phyloP scores from a whole-genome alignment of 37 sponge, comb jelly and placozoan species.

The Spongilla lacustris region DNA sequence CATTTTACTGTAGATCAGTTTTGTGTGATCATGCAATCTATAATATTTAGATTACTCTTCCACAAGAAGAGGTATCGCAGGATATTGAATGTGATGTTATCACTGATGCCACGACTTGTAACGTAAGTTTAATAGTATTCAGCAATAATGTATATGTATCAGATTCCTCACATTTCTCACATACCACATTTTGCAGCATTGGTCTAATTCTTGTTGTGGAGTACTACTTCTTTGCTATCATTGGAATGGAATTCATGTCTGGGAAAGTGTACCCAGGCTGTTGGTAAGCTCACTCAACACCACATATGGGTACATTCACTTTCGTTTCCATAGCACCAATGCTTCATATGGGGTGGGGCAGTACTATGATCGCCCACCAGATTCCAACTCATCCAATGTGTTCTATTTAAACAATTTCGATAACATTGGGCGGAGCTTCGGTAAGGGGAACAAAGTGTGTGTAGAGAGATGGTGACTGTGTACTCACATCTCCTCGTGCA shows the following conservation, averaged over 20 bases:
- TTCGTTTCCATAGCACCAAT: constrained; percentile 15
- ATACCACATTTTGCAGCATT: constrained; percentile 19
- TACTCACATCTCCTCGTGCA: not conserved
- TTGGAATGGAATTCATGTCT: constrained; percentile 79
- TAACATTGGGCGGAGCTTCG: constrained; percentile 70
- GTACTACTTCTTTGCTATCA: constrained; percentile 82
- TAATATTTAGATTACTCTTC: constrained; percentile 49
- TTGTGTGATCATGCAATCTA: not conserved
- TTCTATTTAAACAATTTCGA: constrained; percentile 85
- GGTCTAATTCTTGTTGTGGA: constrained; percentile 49
- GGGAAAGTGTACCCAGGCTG: constrained; percentile 47
- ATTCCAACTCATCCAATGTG: constrained; percentile 6
- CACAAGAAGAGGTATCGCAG: constrained; percentile 77
- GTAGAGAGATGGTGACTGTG: not conserved
- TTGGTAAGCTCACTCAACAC: constrained; percentile 30
- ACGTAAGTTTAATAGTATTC: constrained; percentile 5
- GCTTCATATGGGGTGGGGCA: constrained; percentile 36
- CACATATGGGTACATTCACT: not conserved
- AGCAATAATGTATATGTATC: not conserved
- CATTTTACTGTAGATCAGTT: too few species aligned
- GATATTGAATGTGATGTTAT: constrained; percentile 71
- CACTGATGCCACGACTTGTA: constrained; percentile 62
- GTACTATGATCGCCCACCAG: constrained; percentile 17
- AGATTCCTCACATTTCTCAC: not conserved
- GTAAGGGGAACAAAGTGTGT: constrained; percentile 16